A percentile compares a stretch with the other conserved stretches of the same genome.
phyloP scores from a whole-genome alignment of 2,113 vertebrate genomes.

The Pollimyrus isidori region DNA sequence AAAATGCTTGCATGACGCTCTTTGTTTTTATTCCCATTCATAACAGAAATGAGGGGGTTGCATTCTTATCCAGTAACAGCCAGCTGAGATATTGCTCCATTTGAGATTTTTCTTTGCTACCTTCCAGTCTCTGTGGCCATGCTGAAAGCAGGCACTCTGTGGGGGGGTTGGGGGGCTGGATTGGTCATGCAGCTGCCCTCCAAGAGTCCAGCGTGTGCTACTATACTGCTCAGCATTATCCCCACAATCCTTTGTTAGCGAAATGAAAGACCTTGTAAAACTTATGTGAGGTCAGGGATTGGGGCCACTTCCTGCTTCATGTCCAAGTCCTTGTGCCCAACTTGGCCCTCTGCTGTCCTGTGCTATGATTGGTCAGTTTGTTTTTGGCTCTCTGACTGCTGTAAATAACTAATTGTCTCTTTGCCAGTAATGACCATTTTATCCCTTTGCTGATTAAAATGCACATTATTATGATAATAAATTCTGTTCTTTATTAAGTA shows the following conservation, averaged over 20 bases:
- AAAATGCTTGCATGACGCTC: not conserved
- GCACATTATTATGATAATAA: not conserved
- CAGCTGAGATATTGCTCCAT: not conserved
- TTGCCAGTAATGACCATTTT: not conserved
- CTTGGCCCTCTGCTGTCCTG: not conserved
- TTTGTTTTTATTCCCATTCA: not conserved
- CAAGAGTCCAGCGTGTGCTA: not conserved
- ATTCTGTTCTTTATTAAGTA: not conserved
- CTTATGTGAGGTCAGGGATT: not conserved
- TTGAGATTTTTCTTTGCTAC: not conserved
- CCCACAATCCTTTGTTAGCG: not conserved
- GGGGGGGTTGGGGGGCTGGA: not conserved
- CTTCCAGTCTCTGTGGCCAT: not conserved
- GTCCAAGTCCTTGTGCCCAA: not conserved
- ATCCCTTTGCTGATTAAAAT: not conserved
- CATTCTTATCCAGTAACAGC: not conserved
- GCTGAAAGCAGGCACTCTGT: not conserved
- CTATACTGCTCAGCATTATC: not conserved
- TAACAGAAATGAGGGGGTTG: not conserved
- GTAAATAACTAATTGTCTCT: not conserved
- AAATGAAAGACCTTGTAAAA: not conserved
- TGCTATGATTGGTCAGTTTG: not conserved
- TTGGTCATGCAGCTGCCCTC: not conserved
- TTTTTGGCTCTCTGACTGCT: not conserved
- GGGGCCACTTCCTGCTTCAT: not conserved